Conservation (phyloP, 2,797 vertebrate genomes). For the Scolopax rusticola region DNA sequence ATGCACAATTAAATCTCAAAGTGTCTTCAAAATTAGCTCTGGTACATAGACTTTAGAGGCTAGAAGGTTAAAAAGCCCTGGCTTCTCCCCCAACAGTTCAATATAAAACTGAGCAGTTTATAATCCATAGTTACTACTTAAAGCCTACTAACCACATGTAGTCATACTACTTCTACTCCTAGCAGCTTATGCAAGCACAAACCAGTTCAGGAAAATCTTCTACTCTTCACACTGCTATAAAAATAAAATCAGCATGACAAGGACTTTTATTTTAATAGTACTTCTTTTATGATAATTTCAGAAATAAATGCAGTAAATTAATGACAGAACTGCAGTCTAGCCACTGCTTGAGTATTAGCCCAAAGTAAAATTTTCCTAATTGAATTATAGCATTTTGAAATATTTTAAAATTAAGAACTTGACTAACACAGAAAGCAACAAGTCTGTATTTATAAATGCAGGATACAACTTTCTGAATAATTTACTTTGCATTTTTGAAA, state of each 20-base stretch:
- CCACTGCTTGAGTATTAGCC: neutral
- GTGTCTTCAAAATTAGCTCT: slow-evolving; percentile 13
- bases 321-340: slow-evolving; percentile 40
- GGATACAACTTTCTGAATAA: neutral
- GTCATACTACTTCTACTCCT: slow-evolving; percentile 11
- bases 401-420: slow-evolving; percentile 30
- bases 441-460: neutral
- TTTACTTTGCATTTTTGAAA: neutral
- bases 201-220: slow-evolving; percentile 14
- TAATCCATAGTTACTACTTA: slow-evolving; percentile 1
- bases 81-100: neutral
- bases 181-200: slow-evolving; percentile 7
- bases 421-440: neutral
- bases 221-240: slow-evolving; percentile 11
- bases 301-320: slow-evolving; percentile 41
- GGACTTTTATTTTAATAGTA: neutral
- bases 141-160: slow-evolving; percentile 45
- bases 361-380: slow-evolving; percentile 5
- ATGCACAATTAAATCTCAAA: slow-evolving; percentile 31
- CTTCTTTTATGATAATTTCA: slow-evolving; percentile 32
- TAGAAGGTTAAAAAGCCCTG: neutral
- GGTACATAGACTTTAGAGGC: neutral
- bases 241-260: slow-evolving; percentile 51
- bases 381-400: slow-evolving; percentile 34
- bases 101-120: slow-evolving; percentile 27